A percentile compares a stretch with the other conserved stretches of the same genome.
Evolutionary conservation across 1,140 invertebrate species (phyloP).

Genomic region (Bombyx mori): DNA sequence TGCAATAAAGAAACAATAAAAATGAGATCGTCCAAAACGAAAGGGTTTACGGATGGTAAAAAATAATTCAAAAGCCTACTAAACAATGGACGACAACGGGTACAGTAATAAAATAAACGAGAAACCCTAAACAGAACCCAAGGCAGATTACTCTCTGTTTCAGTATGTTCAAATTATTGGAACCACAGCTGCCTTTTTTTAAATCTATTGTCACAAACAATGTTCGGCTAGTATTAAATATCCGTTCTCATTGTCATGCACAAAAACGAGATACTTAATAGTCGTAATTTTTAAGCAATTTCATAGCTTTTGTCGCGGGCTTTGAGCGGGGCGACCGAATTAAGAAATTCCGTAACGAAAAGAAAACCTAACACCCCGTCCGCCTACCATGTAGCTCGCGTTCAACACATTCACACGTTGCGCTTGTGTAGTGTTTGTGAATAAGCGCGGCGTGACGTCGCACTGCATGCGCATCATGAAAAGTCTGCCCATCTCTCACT

Average conservation of each 20-base stretch:
- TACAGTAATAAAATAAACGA: conserved; percentile 41
- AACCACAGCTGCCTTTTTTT: conserved; percentile 18
- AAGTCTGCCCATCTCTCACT: too few relatives aligned
- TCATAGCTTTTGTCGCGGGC: too few relatives aligned
- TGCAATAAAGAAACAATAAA: conserved; percentile 43
- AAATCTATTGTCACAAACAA: conserved; percentile 5
- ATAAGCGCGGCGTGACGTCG: too few relatives aligned
- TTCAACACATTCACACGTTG: too few relatives aligned
- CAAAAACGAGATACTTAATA: too few relatives aligned
- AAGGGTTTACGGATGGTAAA: conserved; percentile 30
- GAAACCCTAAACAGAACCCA: conserved; percentile 25
- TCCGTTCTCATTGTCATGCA: neutral
- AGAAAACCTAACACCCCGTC: too few relatives aligned
- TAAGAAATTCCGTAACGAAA: too few relatives aligned
- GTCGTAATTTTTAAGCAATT: too few relatives aligned
- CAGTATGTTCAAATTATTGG: conserved; percentile 26
- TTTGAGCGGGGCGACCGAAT: too few relatives aligned
- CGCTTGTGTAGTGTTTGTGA: too few relatives aligned
- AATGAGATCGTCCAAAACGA: conserved; percentile 38
- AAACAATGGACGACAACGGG: conserved; percentile 37
- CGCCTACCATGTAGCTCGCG: too few relatives aligned
- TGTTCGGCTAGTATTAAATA: neutral
- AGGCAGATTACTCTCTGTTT: conserved; percentile 24
- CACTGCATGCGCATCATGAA: too few relatives aligned
- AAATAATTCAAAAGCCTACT: conserved; percentile 32